A percentile compares a stretch with the other conserved stretches of the same genome.
phyloP scores from a whole-genome alignment of 30 jellyfish, hydroid and myxozoan genomes.

The Hydra vulgaris region DNA sequence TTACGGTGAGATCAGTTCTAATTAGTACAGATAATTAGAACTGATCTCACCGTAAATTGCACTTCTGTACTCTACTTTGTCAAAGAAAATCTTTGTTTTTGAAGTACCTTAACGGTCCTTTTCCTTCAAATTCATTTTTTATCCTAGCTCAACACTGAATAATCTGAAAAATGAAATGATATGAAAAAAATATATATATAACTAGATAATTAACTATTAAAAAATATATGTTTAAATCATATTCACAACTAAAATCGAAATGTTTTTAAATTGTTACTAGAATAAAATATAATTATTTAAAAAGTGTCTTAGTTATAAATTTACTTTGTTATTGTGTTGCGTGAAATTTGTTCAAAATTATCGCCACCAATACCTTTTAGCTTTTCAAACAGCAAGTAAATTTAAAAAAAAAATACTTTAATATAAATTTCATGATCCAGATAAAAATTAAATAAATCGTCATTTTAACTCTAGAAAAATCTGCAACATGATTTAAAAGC shows the following conservation, averaged over 20 bases:
- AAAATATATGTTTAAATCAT: background rate
- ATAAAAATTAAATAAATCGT: background rate
- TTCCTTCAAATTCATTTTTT: background rate
- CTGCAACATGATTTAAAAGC: no score
- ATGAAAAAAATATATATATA: no score
- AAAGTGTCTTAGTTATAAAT: background rate
- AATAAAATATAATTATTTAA: no score
- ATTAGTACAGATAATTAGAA: background rate
- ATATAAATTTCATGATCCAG: background rate
- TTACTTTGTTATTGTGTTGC: background rate
- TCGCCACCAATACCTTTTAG: background rate
- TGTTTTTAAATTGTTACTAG: background rate
- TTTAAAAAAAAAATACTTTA: background rate
- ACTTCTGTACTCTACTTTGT: background rate
- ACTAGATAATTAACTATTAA: no score
- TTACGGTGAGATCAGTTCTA: no score
- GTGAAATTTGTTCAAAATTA: background rate
- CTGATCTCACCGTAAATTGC: background rate
- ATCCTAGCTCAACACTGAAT: background rate
- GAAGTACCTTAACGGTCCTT: background rate
- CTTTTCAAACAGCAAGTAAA: background rate
- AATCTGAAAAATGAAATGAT: background rate
- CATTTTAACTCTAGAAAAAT: background rate
- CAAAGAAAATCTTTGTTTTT: background rate
- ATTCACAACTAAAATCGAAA: background rate